Base-by-base conservation (phyloP, 1,140 invertebrate genomes). In the Phortica variegata region DNA sequence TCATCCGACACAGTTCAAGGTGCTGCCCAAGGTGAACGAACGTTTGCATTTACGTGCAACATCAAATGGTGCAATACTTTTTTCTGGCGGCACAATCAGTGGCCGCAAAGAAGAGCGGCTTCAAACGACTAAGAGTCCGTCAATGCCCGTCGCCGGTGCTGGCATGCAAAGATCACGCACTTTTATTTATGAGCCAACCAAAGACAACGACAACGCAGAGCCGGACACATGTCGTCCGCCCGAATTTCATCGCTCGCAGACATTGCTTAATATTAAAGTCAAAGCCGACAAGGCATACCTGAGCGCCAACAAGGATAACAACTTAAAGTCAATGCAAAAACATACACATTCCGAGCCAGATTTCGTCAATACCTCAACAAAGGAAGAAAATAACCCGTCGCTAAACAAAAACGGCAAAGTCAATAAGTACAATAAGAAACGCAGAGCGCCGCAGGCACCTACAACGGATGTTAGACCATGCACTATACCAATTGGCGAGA, bases 61-160 rank as follows among this genome's bases (percentile, higher is more conserved):
- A 6, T 83, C 88, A 68, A 91, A 91, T 77, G 89, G 88, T 16
- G 84, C 82, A 53, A 88, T 90, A 54, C 76, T 91, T 26, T 87
- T 88, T 46, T 84, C 85, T 10, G 87, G 87, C 6, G 89, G 88
- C 10, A 90, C 89, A 47, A 85, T 90, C 59, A 86, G 83, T 53
- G 87, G 86, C 2, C 74, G 84, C 6, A 37, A 62, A 52, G 23
- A 42, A 17, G 15, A 38, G 12, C 39, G 54, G 52, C 33, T 8
- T 12, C 43, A 36, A 6, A 1, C 26, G 1, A 19, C 39, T 51
- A 43, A 6, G 37, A 36, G 44, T 33, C 4, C 21, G n/a, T n/a
- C n/a, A n/a, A n/a, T n/a, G n/a, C n/a, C n/a, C n/a, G n/a, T n/a
- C n/a, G n/a, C n/a, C n/a, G 26, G 8, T 9, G 31, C 31, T 17